These are phyloP conservation scores for Cyprinella venusta DNA, from an alignment of 2,797 vertebrate genomes.

Conservation along the genomic window DNA sequence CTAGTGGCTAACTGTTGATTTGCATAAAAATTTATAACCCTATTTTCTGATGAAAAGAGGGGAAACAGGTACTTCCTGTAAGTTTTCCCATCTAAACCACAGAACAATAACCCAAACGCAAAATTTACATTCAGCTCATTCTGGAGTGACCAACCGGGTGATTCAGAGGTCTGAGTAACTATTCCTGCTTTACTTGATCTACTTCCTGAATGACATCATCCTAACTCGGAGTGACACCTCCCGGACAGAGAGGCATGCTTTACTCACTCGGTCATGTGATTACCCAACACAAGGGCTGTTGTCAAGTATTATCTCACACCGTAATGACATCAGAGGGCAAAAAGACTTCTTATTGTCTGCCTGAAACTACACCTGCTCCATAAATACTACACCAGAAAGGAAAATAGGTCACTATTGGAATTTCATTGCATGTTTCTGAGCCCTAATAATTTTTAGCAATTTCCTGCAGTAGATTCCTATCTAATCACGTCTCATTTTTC, in stretches of 20 bases:
- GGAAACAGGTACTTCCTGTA: slow-evolving; percentile 14
- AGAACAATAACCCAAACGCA: slow-evolving; percentile 23
- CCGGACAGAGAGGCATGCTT: slow-evolving; percentile 55
- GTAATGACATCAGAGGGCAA: slow-evolving; percentile 51
- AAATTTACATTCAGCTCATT: slow-evolving; percentile 38
- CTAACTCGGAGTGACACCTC: slow-evolving; percentile 41
- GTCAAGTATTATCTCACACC: slow-evolving; percentile 40
- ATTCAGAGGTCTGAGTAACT: slow-evolving; percentile 29
- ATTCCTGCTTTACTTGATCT: slow-evolving; percentile 55
- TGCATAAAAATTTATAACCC: not conserved
- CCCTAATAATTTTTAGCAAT: not conserved
- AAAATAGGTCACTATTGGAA: slow-evolving; percentile 19
- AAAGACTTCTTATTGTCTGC: slow-evolving; percentile 38
- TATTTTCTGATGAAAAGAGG: not conserved
- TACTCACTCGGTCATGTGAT: slow-evolving; percentile 66
- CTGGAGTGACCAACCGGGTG: not conserved
- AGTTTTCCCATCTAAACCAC: slow-evolving; percentile 31
- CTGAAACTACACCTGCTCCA: slow-evolving; percentile 34
- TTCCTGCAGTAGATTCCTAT: slow-evolving; percentile 19
- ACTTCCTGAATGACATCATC: slow-evolving; percentile 74
- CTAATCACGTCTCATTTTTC: not conserved
- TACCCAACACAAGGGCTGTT: slow-evolving; percentile 43
- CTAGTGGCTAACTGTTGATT: not conserved
- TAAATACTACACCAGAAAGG: slow-evolving; percentile 11
- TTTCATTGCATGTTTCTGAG: not conserved